Percentiles rank a stretch among this genome's conserved stretches.
phyloP scores from a whole-genome alignment of 2,888 invertebrate species.

The Cyclophora punctaria region DNA sequence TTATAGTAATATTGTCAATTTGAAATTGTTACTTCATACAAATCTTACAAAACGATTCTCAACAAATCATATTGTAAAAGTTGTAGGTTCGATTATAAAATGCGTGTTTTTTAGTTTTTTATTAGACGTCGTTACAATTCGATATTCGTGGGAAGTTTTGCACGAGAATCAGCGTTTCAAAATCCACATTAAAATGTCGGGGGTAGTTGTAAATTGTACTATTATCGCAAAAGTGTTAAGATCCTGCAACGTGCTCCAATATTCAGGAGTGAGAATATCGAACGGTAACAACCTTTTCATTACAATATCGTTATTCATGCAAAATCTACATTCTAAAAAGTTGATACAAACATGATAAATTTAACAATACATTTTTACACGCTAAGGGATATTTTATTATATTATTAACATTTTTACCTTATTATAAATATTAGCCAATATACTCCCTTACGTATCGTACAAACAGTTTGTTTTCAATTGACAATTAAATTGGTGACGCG shows the following conservation, averaged over 20 bases:
- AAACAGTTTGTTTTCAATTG: constrained; percentile 1
- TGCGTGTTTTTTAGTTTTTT: no score
- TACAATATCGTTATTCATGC: constrained; percentile 14
- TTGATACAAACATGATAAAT: constrained; percentile 13
- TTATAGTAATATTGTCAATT: neutral
- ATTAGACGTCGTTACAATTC: no score
- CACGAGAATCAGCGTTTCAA: no score
- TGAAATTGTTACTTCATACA: no score
- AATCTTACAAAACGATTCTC: no score
- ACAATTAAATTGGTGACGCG: neutral
- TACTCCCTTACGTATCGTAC: no score
- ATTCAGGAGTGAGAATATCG: neutral
- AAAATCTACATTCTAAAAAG: constrained; percentile 18
- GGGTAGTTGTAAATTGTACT: no score
- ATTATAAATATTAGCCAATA: constrained; percentile 2
- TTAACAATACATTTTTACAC: constrained; percentile 14
- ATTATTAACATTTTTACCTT: constrained; percentile 13
- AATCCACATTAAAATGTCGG: no score
- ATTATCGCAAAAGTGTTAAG: no score
- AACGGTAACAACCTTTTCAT: constrained; percentile 4
- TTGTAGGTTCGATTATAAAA: no score
- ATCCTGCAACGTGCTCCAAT: constrained; percentile 1
- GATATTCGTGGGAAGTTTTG: no score
- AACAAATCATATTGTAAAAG: no score
- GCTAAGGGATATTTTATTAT: constrained; percentile 5